Evolutionary conservation across 2,888 invertebrate genomes (phyloP).

Genomic region (Adineta ricciae): DNA sequence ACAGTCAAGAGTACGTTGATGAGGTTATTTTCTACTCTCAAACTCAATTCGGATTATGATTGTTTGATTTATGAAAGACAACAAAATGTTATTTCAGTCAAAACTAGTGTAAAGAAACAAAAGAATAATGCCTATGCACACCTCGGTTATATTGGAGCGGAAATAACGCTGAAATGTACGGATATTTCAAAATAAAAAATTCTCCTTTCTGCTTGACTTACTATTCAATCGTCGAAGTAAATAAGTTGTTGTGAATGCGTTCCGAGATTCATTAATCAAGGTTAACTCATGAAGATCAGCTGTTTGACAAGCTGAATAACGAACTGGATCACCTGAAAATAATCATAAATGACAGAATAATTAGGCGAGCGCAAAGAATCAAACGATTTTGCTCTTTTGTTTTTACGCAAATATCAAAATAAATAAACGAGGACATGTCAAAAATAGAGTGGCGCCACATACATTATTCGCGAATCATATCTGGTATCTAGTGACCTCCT

Average conservation of each 20-base stretch:
- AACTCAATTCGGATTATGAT: too few species aligned
- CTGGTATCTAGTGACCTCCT: background rate
- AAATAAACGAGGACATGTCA: background rate
- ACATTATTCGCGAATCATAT: background rate
- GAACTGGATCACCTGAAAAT: background rate
- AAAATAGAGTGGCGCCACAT: background rate
- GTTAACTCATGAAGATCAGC: background rate
- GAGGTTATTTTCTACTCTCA: background rate
- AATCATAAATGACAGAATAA: background rate
- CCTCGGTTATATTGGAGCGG: background rate
- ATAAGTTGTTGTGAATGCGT: background rate
- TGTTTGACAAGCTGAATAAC: background rate
- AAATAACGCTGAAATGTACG: background rate
- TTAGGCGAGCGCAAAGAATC: too few species aligned
- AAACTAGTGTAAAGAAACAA: background rate
- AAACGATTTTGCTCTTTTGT: background rate
- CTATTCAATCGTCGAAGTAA: background rate
- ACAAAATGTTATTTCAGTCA: background rate
- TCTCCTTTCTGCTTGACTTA: background rate
- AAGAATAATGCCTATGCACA: background rate
- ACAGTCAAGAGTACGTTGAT: too few species aligned
- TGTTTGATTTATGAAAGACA: background rate
- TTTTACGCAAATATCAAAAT: background rate
- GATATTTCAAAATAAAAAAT: background rate
- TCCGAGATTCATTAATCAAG: background rate